A percentile compares a stretch with the other conserved stretches of the same genome.
Conservation (phyloP, 92 coral and sea anemone genomes). For the Phenganax stokvisi region DNA sequence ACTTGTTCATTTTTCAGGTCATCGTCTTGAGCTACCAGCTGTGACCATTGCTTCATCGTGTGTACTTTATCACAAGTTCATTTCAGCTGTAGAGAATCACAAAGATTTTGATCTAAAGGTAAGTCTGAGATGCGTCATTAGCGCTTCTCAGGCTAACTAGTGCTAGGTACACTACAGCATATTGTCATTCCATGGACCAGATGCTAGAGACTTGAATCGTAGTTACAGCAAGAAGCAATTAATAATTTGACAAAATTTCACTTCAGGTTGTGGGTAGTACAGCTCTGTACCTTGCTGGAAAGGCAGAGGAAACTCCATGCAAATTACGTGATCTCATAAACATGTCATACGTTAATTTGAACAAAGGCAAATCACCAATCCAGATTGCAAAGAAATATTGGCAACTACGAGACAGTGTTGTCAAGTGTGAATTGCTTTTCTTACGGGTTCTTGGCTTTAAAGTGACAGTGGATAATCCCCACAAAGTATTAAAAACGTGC, state of each 20-base stretch:
- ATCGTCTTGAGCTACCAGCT: slow-evolving; percentile 59
- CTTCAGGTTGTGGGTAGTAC: slow-evolving; percentile 69
- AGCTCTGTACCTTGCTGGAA: slow-evolving; percentile 83
- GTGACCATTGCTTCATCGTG: slow-evolving; percentile 73
- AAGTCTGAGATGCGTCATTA: slow-evolving; percentile 23
- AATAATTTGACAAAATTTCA: background rate
- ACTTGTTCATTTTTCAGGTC: slow-evolving; percentile 45
- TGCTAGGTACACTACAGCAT: too few species aligned
- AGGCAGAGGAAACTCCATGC: slow-evolving; percentile 79
- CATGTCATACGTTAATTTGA: slow-evolving; percentile 50
- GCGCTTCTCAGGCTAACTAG: too few species aligned
- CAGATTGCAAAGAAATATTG: slow-evolving; percentile 79
- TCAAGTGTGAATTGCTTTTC: slow-evolving; percentile 73
- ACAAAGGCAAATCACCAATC: slow-evolving; percentile 55
- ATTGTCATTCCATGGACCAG: too few species aligned
- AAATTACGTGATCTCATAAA: slow-evolving; percentile 89
- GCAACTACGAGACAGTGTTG: slow-evolving; percentile 78
- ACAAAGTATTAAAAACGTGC: slow-evolving; percentile 57
- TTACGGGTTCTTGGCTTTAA: slow-evolving; percentile 69
- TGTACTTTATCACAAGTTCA: slow-evolving; percentile 67
- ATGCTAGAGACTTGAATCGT: too few species aligned
- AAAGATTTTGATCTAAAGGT: slow-evolving; percentile 66
- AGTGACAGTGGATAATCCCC: slow-evolving; percentile 81
- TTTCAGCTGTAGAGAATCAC: slow-evolving; percentile 42
- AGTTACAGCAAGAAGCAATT: too few species aligned